phyloP scores from a whole-genome alignment of 1,140 invertebrate genomes.

The Caenorhabditis brenneri region DNA sequence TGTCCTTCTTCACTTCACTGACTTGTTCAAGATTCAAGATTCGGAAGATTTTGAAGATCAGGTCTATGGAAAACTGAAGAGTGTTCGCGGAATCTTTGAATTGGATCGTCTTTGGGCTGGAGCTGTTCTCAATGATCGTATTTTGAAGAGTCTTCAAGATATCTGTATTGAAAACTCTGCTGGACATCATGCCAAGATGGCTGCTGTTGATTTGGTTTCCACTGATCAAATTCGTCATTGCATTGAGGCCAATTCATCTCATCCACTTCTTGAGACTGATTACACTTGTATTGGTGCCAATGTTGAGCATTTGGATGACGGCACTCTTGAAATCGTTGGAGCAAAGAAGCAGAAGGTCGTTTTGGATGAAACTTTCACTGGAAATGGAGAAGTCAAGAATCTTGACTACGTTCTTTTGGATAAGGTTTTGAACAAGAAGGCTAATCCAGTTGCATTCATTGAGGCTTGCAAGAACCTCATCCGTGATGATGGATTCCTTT shows the following conservation, averaged over 20 bases:
- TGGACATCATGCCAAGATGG: conserved; percentile 77
- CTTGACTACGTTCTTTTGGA: conserved; percentile 67
- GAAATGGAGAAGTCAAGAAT: conserved; percentile 65
- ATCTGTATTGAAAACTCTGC: conserved; percentile 81
- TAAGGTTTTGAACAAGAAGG: conserved; percentile 66
- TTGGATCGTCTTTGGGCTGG: conserved; percentile 67
- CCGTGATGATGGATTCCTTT: conserved; percentile 79
- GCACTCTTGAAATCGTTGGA: conserved; percentile 66
- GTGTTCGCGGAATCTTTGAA: conserved; percentile 60
- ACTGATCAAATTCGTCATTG: conserved; percentile 65
- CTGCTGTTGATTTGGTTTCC: conserved; percentile 78
- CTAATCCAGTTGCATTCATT: conserved; percentile 70
- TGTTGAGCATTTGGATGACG: conserved; percentile 66
- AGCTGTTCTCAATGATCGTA: conserved; percentile 61
- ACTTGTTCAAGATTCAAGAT: conserved; percentile 51
- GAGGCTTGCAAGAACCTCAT: conserved; percentile 75
- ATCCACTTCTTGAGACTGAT: conserved; percentile 71
- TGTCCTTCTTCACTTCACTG: conserved; percentile 49
- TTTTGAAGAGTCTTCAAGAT: conserved; percentile 72
- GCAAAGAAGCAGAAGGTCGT: conserved; percentile 70
- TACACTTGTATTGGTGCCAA: conserved; percentile 63
- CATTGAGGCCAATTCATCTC: conserved; percentile 68
- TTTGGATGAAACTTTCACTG: conserved; percentile 57
- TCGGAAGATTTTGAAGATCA: conserved; percentile 50
- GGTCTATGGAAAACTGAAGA: conserved; percentile 47